These are phyloP conservation scores for Morone saxatilis DNA, from an alignment of 2,113 vertebrate species.

Conservation along the genomic window DNA sequence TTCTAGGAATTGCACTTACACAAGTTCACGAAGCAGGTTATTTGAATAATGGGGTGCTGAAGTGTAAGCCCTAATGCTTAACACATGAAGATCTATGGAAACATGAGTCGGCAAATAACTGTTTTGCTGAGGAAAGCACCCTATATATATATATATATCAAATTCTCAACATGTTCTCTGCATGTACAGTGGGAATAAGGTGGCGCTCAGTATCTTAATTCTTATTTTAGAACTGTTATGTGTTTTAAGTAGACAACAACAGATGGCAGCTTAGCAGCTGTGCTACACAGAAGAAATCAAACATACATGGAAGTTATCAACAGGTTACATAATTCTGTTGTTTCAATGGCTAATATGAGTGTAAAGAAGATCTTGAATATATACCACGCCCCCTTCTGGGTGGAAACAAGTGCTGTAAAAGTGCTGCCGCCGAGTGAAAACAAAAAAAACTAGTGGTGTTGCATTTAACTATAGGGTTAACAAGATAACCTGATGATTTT, in stretches of 20 bases:
- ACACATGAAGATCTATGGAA: slow-evolving; percentile 64
- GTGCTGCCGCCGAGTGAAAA: too few species aligned
- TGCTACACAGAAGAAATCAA: background rate
- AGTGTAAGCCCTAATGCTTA: slow-evolving; percentile 54
- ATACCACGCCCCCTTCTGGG: too few species aligned
- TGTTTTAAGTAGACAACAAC: background rate
- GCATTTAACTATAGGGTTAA: too few species aligned
- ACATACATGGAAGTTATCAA: background rate
- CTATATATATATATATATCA: background rate
- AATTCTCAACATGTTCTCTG: slow-evolving; percentile 12
- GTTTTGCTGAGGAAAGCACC: slow-evolving; percentile 15
- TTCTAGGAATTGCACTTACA: slow-evolving; percentile 68
- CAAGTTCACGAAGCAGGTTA: slow-evolving; percentile 53
- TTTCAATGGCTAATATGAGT: too few species aligned
- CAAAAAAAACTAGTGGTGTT: too few species aligned
- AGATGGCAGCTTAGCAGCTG: slow-evolving; percentile 8
- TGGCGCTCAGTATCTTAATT: background rate
- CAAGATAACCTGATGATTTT: too few species aligned
- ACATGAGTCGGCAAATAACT: slow-evolving; percentile 42
- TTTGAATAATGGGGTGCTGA: slow-evolving; percentile 65
- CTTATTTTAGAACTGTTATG: slow-evolving; percentile 2
- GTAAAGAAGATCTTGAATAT: too few species aligned
- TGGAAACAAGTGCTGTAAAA: too few species aligned
- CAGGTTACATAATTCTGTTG: background rate
- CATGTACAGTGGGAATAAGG: background rate